Conservation (phyloP, 2,113 vertebrate genomes). For the Saguinus midas region DNA sequence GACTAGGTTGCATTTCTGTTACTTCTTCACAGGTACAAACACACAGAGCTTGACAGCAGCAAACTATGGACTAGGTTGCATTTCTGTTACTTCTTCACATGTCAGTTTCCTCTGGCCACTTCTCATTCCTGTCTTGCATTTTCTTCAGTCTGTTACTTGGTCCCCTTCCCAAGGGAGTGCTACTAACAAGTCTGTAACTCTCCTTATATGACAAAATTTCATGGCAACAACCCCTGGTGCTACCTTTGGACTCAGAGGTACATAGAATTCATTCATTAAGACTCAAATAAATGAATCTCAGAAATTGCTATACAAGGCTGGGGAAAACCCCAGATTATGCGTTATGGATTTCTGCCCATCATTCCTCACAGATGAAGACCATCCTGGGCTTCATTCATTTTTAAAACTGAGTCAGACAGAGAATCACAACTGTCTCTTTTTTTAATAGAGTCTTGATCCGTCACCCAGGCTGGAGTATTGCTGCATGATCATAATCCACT, state of each 20-base stretch:
- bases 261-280: neutral
- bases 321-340: neutral
- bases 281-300: neutral
- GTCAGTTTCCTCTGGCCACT: no score
- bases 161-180: neutral
- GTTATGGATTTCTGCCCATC: neutral
- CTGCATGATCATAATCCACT: no score
- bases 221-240: neutral
- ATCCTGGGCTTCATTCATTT: neutral
- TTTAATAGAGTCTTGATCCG: no score
- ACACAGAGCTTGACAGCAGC: neutral
- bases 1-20: accelerated
- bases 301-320: neutral
- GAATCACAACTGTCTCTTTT: neutral
- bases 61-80: neutral
- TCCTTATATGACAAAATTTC: neutral
- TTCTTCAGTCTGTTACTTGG: neutral
- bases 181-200: neutral
- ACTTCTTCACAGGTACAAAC: accelerated
- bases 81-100: accelerated
- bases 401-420: neutral
- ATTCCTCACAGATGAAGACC: neutral
- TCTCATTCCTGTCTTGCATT: neutral
- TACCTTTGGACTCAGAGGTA: neutral
- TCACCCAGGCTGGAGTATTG: no score